These are phyloP conservation scores for Rhineura floridana DNA, from an alignment of 2,113 vertebrate genomes.

Conservation along the genomic window DNA sequence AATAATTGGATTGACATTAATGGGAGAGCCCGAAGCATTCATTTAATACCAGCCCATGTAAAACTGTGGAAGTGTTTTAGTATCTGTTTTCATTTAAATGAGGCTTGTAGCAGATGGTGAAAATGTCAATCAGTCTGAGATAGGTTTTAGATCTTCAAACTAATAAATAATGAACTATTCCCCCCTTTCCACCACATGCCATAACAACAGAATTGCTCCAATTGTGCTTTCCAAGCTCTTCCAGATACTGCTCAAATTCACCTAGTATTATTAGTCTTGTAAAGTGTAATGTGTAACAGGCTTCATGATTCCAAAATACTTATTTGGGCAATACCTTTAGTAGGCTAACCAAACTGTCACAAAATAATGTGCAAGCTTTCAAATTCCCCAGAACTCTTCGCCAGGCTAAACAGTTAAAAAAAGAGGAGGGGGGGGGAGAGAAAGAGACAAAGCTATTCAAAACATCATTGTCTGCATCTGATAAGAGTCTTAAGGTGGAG, in stretches of 20 bases:
- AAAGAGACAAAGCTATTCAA: no score
- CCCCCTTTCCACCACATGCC: rapidly evolving
- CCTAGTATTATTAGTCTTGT: not conserved
- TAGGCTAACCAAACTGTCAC: not conserved
- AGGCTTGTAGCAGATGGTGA: conserved; percentile 53
- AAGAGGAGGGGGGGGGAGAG: no score
- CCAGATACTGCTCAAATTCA: not conserved
- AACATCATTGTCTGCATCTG: no score
- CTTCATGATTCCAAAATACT: not conserved
- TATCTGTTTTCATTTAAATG: conserved; percentile 43
- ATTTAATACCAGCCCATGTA: conserved; percentile 7
- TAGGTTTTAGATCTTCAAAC: conserved; percentile 43
- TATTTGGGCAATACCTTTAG: no score
- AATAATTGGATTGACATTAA: conserved; percentile 27
- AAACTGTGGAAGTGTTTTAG: not conserved
- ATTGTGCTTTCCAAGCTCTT: conserved; percentile 13
- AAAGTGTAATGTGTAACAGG: not conserved
- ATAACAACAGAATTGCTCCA: not conserved
- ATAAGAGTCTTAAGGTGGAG: no score
- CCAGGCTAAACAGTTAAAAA: no score
- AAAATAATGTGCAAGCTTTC: no score
- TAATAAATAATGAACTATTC: conserved; percentile 61
- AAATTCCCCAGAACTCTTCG: no score
- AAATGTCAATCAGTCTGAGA: conserved; percentile 49
- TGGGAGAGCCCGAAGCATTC: conserved; percentile 17